Conservation (phyloP, 2,113 vertebrate species). For the Nanorana parkeri region DNA sequence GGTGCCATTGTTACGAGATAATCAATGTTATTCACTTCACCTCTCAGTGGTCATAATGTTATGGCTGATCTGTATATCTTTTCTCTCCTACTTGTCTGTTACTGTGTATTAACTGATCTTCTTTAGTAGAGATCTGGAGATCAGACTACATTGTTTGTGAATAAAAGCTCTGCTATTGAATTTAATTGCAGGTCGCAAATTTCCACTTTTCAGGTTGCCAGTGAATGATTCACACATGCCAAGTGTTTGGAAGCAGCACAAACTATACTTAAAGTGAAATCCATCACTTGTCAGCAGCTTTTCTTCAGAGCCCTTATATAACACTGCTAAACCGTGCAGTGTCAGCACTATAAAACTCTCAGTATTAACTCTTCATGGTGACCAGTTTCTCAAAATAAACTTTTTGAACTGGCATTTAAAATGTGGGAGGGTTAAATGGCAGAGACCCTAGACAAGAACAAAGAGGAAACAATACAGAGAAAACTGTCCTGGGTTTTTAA, state of each 20-base stretch:
- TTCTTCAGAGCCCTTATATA: constrained; percentile 13
- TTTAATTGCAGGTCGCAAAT: constrained; percentile 17
- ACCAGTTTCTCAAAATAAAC: neutral
- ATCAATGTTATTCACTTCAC: no score
- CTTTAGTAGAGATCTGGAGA: no score
- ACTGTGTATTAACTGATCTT: no score
- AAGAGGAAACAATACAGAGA: constrained; percentile 2
- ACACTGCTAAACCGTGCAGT: neutral
- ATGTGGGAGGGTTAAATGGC: neutral
- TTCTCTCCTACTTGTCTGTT: no score
- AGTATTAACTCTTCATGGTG: constrained; percentile 36
- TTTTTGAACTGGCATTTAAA: neutral
- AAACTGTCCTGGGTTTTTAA: neutral
- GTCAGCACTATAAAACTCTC: constrained; percentile 28
- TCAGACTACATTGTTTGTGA: no score
- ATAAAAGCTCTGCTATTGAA: neutral
- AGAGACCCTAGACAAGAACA: neutral
- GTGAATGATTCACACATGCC: constrained; percentile 32
- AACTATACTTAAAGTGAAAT: constrained; percentile 31
- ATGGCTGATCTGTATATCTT: no score
- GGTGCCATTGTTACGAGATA: no score
- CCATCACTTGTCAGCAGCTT: constrained; percentile 20
- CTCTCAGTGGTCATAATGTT: no score
- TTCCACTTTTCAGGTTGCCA: constrained; percentile 7
- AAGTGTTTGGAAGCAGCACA: constrained; percentile 23